phyloP scores from a whole-genome alignment of 2,113 vertebrate genomes.

The Cyanistes caeruleus region DNA sequence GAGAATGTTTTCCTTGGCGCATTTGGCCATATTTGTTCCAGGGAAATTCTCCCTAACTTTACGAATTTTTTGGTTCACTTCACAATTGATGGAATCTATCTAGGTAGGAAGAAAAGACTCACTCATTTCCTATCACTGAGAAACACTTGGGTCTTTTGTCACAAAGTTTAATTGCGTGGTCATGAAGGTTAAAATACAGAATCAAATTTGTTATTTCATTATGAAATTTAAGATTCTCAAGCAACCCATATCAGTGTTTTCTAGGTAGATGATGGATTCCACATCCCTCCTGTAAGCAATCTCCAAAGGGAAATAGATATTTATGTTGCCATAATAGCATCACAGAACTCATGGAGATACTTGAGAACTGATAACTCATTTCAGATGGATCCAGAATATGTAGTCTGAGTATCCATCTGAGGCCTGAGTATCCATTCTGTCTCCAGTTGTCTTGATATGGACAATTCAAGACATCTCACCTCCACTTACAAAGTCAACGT shows the following conservation, averaged over 20 bases:
- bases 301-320: neutral
- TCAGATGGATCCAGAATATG: neutral
- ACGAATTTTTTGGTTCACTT: neutral
- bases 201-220: neutral
- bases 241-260: neutral
- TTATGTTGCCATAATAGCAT: neutral
- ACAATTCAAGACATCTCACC: neutral
- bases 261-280: neutral
- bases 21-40: neutral
- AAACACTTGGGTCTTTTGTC: neutral
- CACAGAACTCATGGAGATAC: neutral
- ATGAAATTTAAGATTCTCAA: neutral
- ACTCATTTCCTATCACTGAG: neutral
- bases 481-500: neutral
- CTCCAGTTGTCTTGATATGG: neutral
- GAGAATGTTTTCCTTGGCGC: neutral
- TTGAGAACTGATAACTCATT: neutral
- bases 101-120: neutral
- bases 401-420: neutral
- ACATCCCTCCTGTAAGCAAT: neutral
- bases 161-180: neutral
- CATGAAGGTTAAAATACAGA: neutral
- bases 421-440: neutral
- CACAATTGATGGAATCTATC: neutral
- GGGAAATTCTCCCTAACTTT: neutral